Evolutionary conservation across 2,113 vertebrate genomes (phyloP).

Genomic region (Diadophis punctatus): DNA sequence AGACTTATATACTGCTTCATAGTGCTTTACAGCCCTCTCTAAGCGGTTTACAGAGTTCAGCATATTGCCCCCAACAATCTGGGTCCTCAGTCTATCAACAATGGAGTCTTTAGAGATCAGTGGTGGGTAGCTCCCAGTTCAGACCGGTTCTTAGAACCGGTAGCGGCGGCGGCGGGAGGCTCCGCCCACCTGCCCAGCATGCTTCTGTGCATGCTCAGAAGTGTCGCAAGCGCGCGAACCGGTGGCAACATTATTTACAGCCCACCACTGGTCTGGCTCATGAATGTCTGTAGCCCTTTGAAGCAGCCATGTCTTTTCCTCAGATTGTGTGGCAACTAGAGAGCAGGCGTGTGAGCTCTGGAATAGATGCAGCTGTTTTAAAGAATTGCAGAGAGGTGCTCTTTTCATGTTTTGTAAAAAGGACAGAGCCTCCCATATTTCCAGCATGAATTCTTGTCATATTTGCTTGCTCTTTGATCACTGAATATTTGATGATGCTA

Average conservation of each 20-base stretch:
- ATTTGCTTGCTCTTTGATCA: slow-evolving; percentile 1
- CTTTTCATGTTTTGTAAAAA: background rate
- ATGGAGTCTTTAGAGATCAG: background rate
- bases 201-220: too few species aligned
- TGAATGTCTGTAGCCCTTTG: background rate
- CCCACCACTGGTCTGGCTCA: background rate
- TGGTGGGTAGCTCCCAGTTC: too few species aligned
- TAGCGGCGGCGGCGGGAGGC: too few species aligned
- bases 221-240: too few species aligned
- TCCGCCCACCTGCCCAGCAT: too few species aligned
- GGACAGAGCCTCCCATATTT: background rate
- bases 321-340: background rate
- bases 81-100: too few species aligned
- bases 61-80: too few species aligned
- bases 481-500: slow-evolving; percentile 22
- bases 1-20: too few species aligned
- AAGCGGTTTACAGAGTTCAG: too few species aligned
- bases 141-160: too few species aligned
- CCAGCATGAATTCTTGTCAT: background rate
- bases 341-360: background rate
- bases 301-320: background rate
- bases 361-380: background rate
- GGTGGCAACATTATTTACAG: too few species aligned
- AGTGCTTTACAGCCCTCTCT: too few species aligned
- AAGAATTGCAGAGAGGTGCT: background rate